A percentile compares a stretch with the other conserved stretches of the same genome.
phyloP scores from a whole-genome alignment of 2,797 vertebrate species.

The Hypotaenidia okinawae region DNA sequence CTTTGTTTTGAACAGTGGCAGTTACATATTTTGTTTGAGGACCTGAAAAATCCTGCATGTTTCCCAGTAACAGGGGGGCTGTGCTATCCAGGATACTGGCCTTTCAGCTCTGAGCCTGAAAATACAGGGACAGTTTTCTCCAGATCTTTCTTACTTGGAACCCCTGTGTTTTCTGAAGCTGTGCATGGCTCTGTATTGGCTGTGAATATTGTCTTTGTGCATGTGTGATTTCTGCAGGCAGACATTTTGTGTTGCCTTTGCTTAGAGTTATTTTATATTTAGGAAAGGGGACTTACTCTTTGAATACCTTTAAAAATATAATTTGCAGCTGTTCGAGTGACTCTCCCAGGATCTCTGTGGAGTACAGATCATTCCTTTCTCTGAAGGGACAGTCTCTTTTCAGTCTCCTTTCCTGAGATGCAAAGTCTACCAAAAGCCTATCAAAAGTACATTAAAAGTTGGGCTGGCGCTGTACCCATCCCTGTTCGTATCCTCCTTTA shows the following conservation, averaged over 20 bases:
- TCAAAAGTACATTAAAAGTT: background rate
- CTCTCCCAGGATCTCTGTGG: background rate
- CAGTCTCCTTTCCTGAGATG: background rate
- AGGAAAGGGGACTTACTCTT: rapidly evolving
- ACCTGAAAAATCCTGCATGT: background rate
- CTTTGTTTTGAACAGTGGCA: background rate
- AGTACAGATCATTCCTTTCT: background rate
- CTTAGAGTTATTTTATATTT: background rate
- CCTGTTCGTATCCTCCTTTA: background rate
- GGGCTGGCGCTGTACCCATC: background rate
- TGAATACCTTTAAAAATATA: background rate
- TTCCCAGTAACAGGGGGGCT: background rate
- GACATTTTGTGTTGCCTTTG: background rate
- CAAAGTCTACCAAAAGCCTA: background rate
- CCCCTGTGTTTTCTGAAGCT: background rate
- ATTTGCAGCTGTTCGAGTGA: background rate
- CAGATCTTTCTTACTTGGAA: background rate
- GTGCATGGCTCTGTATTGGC: background rate
- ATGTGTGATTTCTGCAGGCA: background rate
- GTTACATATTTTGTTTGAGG: background rate
- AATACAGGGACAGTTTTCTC: background rate
- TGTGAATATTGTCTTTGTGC: background rate
- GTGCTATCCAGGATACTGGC: background rate
- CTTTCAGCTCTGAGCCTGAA: background rate
- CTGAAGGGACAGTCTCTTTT: background rate